Percentiles rank a stretch among this genome's conserved stretches.
These are phyloP conservation scores for Eurystomus gularis DNA, from an alignment of 2,113 vertebrate species.

Conservation along the genomic window DNA sequence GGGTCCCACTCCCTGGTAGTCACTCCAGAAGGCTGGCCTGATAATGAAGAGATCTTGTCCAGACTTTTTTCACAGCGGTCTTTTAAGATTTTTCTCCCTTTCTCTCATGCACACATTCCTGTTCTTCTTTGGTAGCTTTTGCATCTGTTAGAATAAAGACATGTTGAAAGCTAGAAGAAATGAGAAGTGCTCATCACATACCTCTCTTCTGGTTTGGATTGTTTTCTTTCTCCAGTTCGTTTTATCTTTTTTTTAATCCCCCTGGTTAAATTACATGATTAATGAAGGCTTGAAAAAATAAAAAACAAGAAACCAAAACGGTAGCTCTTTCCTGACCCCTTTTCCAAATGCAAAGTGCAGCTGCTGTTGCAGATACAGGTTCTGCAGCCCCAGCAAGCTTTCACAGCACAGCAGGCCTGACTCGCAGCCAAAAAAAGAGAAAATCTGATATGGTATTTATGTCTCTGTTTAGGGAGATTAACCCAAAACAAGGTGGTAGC, in stretches of 20 bases:
- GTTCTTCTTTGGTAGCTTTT: background rate
- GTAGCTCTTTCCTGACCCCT: background rate
- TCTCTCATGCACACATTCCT: background rate
- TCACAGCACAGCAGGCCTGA: conserved; percentile 50
- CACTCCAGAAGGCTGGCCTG: background rate
- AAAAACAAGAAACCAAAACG: background rate
- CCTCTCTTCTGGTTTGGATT: background rate
- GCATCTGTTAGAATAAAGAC: background rate
- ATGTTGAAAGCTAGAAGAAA: background rate
- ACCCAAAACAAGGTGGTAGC: conserved; percentile 12
- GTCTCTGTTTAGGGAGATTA: conserved; percentile 40
- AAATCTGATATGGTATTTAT: conserved; percentile 25
- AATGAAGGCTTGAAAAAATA: background rate
- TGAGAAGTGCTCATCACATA: background rate
- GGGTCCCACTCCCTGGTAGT: background rate
- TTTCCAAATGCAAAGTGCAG: conserved; percentile 15
- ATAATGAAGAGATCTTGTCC: background rate
- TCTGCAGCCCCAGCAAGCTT: background rate
- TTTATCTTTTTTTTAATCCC: background rate
- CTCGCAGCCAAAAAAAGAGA: background rate
- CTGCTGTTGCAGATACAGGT: conserved; percentile 14
- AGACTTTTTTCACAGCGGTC: background rate
- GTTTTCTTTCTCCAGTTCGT: background rate
- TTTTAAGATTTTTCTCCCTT: background rate
- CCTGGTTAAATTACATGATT: background rate